These are phyloP conservation scores for Eristalinus aeneus DNA, from an alignment of 2,888 invertebrate genomes.

Conservation along the genomic window DNA sequence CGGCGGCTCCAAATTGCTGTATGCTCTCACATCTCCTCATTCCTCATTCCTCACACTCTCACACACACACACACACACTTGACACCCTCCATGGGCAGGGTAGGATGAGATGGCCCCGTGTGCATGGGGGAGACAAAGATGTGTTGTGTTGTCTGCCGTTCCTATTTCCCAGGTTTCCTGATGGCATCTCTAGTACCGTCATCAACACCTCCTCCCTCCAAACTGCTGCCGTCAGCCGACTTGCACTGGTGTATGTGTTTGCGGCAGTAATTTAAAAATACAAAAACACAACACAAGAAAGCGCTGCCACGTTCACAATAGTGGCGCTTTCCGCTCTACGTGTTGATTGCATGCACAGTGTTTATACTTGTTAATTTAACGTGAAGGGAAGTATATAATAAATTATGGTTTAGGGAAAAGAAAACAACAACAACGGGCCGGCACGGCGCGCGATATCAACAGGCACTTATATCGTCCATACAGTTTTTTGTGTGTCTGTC, in stretches of 20 bases:
- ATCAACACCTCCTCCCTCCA: constrained; percentile 41
- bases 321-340: constrained; percentile 71
- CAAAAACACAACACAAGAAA: constrained; percentile 24
- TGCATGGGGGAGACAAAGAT: constrained; percentile 16
- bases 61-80: too few species aligned
- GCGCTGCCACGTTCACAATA: constrained; percentile 62
- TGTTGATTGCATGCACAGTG: constrained; percentile 69
- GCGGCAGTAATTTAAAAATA: constrained; percentile 66
- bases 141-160: constrained; percentile 42
- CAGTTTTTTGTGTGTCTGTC: neutral
- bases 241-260: neutral
- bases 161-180: constrained; percentile 66
- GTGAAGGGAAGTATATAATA: constrained; percentile 70
- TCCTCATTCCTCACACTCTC: neutral
- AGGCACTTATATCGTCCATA: constrained; percentile 36
- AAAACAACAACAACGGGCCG: constrained; percentile 33
- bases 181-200: constrained; percentile 67
- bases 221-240: neutral
- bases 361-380: constrained; percentile 71
- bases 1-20: constrained; percentile 56
- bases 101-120: neutral
- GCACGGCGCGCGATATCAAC: constrained; percentile 34
- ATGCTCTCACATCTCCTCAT: neutral
- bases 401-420: constrained; percentile 61
- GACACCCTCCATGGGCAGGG: neutral